phyloP scores from a whole-genome alignment of 2,888 invertebrate genomes.

The Tipula vernalis region DNA sequence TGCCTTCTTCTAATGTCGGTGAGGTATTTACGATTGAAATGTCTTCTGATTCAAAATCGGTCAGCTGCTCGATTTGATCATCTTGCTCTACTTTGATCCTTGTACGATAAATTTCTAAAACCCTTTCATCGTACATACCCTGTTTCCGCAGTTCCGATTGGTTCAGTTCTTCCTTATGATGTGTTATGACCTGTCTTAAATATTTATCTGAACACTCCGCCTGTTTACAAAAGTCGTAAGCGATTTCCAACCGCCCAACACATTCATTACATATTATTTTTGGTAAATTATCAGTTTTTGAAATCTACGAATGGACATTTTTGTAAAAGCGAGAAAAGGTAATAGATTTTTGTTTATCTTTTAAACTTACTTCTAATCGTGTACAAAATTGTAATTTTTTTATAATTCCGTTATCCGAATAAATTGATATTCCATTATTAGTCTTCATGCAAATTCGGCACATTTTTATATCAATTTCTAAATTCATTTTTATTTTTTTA shows the following conservation, averaged over 20 bases:
- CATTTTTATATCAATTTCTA: no score
- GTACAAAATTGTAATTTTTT: no score
- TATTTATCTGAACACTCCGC: constrained; percentile 24
- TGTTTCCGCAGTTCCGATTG: not conserved
- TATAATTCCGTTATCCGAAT: no score
- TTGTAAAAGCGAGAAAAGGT: not conserved
- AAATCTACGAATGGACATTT: constrained; percentile 18
- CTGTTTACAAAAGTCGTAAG: constrained; percentile 23
- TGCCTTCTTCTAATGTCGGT: not conserved
- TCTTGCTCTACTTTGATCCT: constrained; percentile 15
- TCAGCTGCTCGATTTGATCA: constrained; percentile 13
- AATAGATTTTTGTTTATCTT: not conserved
- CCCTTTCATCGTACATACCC: not conserved
- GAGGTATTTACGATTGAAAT: not conserved
- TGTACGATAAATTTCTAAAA: no score
- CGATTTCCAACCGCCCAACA: constrained; percentile 21
- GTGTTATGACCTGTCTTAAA: constrained; percentile 17
- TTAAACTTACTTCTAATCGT: no score
- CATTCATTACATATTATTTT: constrained; percentile 24
- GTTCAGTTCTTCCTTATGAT: not conserved
- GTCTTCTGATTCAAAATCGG: not conserved
- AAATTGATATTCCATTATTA: no score
- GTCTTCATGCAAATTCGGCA: no score
- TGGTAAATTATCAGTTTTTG: constrained; percentile 24
- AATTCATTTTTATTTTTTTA: no score